Base-by-base conservation (phyloP, 2,113 vertebrate genomes). In the Miniopterus natalensis region DNA sequence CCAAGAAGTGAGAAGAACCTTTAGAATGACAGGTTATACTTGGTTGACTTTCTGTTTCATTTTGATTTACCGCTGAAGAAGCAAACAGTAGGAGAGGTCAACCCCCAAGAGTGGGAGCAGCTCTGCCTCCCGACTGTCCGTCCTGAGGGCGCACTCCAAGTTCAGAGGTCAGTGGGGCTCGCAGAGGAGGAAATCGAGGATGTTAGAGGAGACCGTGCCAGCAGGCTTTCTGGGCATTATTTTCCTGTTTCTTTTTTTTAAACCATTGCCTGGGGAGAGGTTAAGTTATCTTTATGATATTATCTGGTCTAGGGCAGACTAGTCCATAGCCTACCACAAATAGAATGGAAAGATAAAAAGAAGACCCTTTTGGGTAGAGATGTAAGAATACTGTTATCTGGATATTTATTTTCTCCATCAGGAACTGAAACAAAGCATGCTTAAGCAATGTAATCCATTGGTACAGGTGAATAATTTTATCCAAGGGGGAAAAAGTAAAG, bases 381-480 rank as follows among this genome's bases (percentile, higher is more conserved):
- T 36, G 1, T 71, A 70, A 91, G 63, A 31, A 65, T n/a, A 68
- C 18, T 78, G 40, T 61, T 42, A 84, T 14, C 3, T 83, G 45
- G 4, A 74, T 68, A 74, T 59, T 74, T 85, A 70, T 29, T 87
- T 57, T 71, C 42, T 93, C 6, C 21, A 73, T 21, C 11, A 9
- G 55, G n/a, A 92, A 88, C 31, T 40, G 42, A 92, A 87, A 88
- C 11, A 81, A 78, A 86, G 12, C 25, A 77, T 88, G 12, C 40
- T 29, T 81, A 77, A 73, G 2, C 1, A 71, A 80, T 59, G 5
- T 14, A 87, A 47, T n/a, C 3, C n/a, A 63, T 65, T 85, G 40
- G 55, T 71, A 66, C 5, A 80, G 27, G 27, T 63, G 75, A 89
- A 83, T 85, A 36, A 36, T 40, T 42, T 93, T 88, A 18, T 47